These are phyloP conservation scores for Aromia moschata DNA, from an alignment of 2,888 invertebrate genomes.

Conservation along the genomic window DNA sequence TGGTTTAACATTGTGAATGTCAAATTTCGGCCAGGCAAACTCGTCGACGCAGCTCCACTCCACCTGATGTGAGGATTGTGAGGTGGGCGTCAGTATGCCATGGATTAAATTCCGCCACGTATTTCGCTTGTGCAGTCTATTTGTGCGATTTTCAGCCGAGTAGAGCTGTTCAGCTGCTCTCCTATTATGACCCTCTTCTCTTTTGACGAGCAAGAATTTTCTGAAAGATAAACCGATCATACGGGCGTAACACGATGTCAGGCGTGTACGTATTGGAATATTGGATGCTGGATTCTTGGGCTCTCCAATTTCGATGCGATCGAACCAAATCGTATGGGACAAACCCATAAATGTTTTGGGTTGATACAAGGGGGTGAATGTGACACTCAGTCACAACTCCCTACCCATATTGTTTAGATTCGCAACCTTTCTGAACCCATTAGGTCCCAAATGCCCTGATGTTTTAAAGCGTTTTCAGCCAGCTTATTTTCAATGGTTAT, in stretches of 20 bases:
- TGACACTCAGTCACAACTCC: too few species aligned
- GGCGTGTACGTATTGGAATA: too few species aligned
- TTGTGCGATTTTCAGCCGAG: not conserved
- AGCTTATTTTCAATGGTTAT: too few species aligned
- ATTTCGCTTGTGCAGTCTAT: not conserved
- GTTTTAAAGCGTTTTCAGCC: too few species aligned
- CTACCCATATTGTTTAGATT: too few species aligned
- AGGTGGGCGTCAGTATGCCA: slow-evolving; percentile 12
- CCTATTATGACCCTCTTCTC: not conserved
- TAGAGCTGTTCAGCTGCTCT: not conserved
- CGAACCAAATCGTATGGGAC: too few species aligned
- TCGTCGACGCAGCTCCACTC: not conserved
- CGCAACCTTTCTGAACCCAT: too few species aligned
- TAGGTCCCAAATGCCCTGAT: too few species aligned
- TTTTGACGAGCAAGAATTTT: not conserved
- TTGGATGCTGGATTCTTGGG: not conserved
- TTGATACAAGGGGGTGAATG: too few species aligned
- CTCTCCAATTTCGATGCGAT: too few species aligned
- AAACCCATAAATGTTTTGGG: too few species aligned
- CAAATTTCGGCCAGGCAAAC: slow-evolving; percentile 1
- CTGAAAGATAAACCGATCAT: not conserved
- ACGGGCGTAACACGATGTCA: not conserved
- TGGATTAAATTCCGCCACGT: slow-evolving; percentile 5
- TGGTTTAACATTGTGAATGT: slow-evolving; percentile 16
- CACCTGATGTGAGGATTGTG: not conserved